A percentile compares a stretch with the other conserved stretches of the same genome.
Conservation (phyloP, 2,888 invertebrate genomes). For the Epiblema foenella region DNA sequence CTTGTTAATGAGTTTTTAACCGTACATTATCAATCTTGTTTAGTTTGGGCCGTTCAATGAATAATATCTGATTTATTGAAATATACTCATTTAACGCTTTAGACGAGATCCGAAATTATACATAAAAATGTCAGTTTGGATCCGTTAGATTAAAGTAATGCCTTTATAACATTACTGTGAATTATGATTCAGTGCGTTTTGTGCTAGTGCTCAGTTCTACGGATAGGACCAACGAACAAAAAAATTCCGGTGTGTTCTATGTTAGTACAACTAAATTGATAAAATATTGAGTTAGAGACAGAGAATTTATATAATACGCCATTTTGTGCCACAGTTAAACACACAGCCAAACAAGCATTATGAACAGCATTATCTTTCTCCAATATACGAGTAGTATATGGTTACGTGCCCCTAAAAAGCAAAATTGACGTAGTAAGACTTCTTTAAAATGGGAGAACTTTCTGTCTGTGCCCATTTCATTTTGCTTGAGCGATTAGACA, state of each 20-base stretch:
- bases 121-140: no score
- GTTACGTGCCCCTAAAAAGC: slow-evolving; percentile 1
- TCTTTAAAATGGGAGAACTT: slow-evolving; percentile 48
- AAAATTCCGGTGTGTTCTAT: no score
- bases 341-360: neutral
- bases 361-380: neutral
- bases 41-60: slow-evolving; percentile 2
- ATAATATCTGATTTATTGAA: neutral
- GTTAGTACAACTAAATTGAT: no score
- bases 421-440: slow-evolving; percentile 33
- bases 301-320: no score
- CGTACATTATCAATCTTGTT: slow-evolving; percentile 19
- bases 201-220: no score
- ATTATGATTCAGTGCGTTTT: no score
- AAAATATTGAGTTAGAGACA: neutral
- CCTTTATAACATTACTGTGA: no score
- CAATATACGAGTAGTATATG: neutral
- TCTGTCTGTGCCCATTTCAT: slow-evolving; percentile 45
- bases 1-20: slow-evolving; percentile 31
- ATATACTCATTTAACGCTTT: neutral
- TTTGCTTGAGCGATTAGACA: slow-evolving; percentile 51
- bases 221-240: no score
- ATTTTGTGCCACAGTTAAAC: neutral
- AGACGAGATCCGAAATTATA: neutral
- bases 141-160: no score